Conservation (phyloP, 2,797 vertebrate species). For the Ptychobarbus kaznakovi region DNA sequence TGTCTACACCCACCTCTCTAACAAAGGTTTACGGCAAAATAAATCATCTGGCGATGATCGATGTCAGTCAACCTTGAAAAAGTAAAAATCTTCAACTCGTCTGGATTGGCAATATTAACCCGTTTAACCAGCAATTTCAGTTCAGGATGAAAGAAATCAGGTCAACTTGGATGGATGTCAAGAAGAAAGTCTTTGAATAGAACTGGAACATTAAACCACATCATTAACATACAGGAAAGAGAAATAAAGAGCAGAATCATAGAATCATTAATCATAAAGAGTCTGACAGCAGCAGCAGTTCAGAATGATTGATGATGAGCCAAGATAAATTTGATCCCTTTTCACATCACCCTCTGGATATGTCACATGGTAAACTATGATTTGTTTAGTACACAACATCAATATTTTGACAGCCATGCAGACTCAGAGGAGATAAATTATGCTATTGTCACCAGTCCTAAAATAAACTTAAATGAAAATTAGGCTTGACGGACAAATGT, state of each 20-base stretch:
- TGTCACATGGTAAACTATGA: slow-evolving; percentile 43
- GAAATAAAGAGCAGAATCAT: slow-evolving; percentile 59
- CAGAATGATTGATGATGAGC: slow-evolving; percentile 54
- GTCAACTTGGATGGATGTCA: slow-evolving; percentile 54
- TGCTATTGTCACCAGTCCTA: slow-evolving; percentile 28
- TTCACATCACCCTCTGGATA: slow-evolving; percentile 51
- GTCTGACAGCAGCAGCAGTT: slow-evolving; percentile 48
- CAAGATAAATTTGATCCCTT: slow-evolving; percentile 53
- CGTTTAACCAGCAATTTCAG: slow-evolving; percentile 16
- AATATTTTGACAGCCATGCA: slow-evolving; percentile 58
- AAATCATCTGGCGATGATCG: not conserved
- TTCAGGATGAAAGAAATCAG: slow-evolving; percentile 35
- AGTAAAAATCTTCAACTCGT: not conserved
- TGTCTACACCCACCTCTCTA: not conserved
- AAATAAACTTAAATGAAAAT: slow-evolving; percentile 24
- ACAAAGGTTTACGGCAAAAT: slow-evolving; percentile 1
- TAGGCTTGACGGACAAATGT: not conserved
- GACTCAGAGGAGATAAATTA: slow-evolving; percentile 21
- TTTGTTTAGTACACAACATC: slow-evolving; percentile 47
- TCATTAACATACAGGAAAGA: slow-evolving; percentile 58
- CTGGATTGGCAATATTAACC: slow-evolving; percentile 33
- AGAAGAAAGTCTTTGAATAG: slow-evolving; percentile 45
- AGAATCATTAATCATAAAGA: slow-evolving; percentile 53
- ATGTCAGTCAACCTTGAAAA: not conserved
- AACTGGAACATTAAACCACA: slow-evolving; percentile 50